Conservation (phyloP, 1,140 invertebrate species). For the Lucilia sericata region DNA sequence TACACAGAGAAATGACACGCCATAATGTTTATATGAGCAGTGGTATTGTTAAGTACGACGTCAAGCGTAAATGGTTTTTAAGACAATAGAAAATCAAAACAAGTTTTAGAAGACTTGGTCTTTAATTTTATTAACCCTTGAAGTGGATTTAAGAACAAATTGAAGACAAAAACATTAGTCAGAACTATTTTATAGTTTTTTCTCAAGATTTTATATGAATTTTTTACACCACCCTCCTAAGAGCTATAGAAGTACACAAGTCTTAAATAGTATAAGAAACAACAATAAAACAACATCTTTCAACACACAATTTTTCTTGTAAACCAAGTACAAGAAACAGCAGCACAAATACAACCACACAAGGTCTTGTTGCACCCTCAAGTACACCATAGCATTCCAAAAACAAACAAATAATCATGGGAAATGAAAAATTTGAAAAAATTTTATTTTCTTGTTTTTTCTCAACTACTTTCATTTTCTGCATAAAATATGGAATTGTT, state of each 20-base stretch:
- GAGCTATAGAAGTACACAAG: background rate
- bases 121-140: too few species aligned
- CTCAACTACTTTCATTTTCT: background rate
- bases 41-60: too few species aligned
- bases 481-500: background rate
- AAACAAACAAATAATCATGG: background rate
- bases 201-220: too few species aligned
- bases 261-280: background rate
- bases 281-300: background rate
- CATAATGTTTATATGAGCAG: too few species aligned
- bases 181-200: too few species aligned
- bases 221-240: too few species aligned
- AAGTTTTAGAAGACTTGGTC: too few species aligned
- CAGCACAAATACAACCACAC: background rate
- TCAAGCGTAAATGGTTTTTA: too few species aligned
- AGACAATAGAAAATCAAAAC: too few species aligned
- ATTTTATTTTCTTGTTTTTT: background rate
- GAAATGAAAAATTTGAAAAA: background rate
- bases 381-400: background rate
- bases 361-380: background rate
- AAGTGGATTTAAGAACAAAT: too few species aligned
- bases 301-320: conserved; percentile 10
- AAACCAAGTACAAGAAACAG: background rate
- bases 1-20: too few species aligned
- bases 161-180: too few species aligned